Conservation (phyloP, 2,888 invertebrate genomes). For the Aradus depressus region DNA sequence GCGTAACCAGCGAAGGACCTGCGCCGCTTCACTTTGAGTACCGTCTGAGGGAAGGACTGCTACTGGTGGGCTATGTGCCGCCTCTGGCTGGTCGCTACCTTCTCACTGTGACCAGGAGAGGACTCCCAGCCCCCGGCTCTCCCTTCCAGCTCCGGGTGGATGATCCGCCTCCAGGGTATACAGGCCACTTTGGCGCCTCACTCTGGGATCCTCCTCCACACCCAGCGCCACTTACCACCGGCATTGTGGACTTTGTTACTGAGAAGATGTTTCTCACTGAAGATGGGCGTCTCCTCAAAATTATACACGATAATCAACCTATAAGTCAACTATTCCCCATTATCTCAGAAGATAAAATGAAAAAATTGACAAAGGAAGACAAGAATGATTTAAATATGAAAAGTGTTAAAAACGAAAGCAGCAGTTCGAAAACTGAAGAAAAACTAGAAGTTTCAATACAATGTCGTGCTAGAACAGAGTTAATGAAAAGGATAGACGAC, state of each 20-base stretch:
- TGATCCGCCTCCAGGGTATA: conserved; percentile 20
- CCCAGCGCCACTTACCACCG: conserved; percentile 29
- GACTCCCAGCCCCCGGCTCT: conserved; percentile 40
- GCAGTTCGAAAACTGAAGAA: neutral
- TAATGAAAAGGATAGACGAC: neutral
- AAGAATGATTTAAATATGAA: neutral
- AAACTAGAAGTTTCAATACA: neutral
- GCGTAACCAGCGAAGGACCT: conserved; percentile 6
- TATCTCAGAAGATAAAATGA: neutral
- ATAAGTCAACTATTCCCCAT: neutral
- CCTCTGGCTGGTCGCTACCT: conserved; percentile 10
- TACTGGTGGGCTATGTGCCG: conserved; percentile 19
- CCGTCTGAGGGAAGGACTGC: conserved; percentile 8
- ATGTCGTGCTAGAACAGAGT: neutral
- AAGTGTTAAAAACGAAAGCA: neutral
- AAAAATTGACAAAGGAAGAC: neutral
- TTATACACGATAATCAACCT: neutral
- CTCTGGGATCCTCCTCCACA: conserved; percentile 7
- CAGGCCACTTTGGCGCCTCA: conserved; percentile 5
- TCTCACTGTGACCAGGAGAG: conserved; percentile 16
- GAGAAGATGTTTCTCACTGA: conserved; percentile 46
- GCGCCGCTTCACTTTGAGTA: conserved; percentile 15
- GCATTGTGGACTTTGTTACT: conserved; percentile 46
- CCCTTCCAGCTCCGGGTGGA: conserved; percentile 44
- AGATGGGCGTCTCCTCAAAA: conserved; percentile 36